Base-by-base conservation (phyloP, 1,140 invertebrate species). In the Matsumurasca onukii region DNA sequence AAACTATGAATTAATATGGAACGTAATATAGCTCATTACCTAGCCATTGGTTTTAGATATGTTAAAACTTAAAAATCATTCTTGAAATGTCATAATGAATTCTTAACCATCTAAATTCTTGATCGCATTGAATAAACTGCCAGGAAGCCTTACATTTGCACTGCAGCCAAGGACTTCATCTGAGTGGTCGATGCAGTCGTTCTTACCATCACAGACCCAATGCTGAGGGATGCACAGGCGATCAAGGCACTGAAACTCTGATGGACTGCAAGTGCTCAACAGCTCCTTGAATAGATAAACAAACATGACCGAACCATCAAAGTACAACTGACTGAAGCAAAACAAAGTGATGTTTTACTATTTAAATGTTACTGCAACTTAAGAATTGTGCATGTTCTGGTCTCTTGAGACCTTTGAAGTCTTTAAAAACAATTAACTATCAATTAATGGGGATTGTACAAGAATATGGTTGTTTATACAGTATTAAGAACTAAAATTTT, bases 151-250 rank as follows among this genome's bases (percentile, higher is more conserved):
- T 65, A 55, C 52, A 39, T 52, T 39, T 31, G 29, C 13, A n/a
- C 49, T 57, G 62, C 71, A 67, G 66, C 69, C 62, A 31, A 66
- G 24, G 3, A 24, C 57, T 15, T 84, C 83, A 65, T 85, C 83
- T 1, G 78, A 79, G 3, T 75, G 70, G 68, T 85, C 83, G 3
- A 71, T 67, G 70, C 84, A 85, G 70, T 85, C 83, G 25, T 73
- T 55, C 30, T 80, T 76, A 1, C 81, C 80, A 74, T 87, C 85
- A 74, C 86, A 87, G 15, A 78, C 74, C 82, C 82, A 84, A 1
- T 75, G 71, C 1, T 73, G 74, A 0, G 82, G 81, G 69, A 87
- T 84, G 72, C 86, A 87, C 25, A 80, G 59, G 24, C 68, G 63
- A 31, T 74, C 70, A 0, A 48, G n/a, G 55, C 72, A 75, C 17